These are phyloP conservation scores for Decapterus maruadsi DNA, from an alignment of 2,797 vertebrate species.

Conservation along the genomic window DNA sequence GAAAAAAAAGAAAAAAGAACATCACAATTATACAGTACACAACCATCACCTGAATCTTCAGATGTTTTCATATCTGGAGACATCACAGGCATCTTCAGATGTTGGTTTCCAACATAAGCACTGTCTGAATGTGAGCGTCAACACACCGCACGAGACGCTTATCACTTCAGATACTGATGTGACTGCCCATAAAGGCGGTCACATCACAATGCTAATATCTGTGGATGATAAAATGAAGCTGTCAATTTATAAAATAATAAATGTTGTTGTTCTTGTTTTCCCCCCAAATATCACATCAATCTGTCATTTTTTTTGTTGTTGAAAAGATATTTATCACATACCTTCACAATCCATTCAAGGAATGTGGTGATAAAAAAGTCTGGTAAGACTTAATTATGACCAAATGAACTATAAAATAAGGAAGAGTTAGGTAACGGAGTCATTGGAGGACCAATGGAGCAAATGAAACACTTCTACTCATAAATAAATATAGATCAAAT, in stretches of 20 bases:
- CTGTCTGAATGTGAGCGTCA: not conserved
- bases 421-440: no score
- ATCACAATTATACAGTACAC: not conserved
- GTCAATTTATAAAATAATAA: not conserved
- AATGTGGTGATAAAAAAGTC: no score
- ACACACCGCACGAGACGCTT: not conserved
- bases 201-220: not conserved
- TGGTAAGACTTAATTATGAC: no score
- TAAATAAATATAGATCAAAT: no score
- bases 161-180: not conserved
- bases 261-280: not conserved
- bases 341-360: no score
- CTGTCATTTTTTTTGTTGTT: not conserved
- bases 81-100: not conserved
- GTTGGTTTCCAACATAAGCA: conserved; percentile 5
- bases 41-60: conserved; percentile 23
- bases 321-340: no score
- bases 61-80: conserved; percentile 16
- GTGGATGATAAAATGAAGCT: no score
- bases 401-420: no score
- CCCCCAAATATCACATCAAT: not conserved
- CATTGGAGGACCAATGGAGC: no score
- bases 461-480: no score
- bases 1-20: conserved; percentile 3
- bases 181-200: not conserved